A percentile compares a stretch with the other conserved stretches of the same genome.
Conservation (phyloP, 2,797 vertebrate species). For the Phoxinus dragarum region DNA sequence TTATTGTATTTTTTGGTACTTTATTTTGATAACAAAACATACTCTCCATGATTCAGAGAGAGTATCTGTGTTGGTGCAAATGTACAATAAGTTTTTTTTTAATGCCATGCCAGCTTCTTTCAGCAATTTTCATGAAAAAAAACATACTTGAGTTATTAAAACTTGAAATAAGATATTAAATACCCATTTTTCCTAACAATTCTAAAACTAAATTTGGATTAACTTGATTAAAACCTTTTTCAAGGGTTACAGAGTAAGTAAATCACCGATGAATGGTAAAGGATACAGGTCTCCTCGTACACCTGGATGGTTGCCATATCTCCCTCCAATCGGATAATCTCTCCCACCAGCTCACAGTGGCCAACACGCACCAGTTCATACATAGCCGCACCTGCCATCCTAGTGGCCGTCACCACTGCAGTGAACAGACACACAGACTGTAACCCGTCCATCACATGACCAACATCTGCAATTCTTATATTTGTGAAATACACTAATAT, state of each 20-base stretch:
- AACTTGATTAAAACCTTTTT: neutral
- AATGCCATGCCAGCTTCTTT: neutral
- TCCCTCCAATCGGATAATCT: conserved; percentile 96
- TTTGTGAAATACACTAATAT: neutral
- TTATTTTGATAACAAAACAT: neutral
- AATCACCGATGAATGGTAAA: conserved; percentile 64
- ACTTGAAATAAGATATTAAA: neutral
- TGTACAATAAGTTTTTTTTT: neutral
- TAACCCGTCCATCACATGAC: neutral
- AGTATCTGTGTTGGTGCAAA: neutral
- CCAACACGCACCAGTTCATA: conserved; percentile 97
- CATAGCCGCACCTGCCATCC: conserved; percentile 97
- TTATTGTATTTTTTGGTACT: neutral
- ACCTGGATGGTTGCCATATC: conserved; percentile 98
- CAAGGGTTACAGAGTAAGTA: neutral
- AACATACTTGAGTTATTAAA: neutral
- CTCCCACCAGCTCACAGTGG: conserved; percentile 94
- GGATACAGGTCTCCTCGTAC: conserved; percentile 99
- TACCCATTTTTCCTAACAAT: neutral
- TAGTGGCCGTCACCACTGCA: conserved; percentile 92
- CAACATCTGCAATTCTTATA: neutral
- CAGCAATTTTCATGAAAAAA: neutral
- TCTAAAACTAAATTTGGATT: neutral
- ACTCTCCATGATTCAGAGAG: neutral
- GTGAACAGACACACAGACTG: conserved; percentile 10